phyloP scores from a whole-genome alignment of 2,797 vertebrate species.

The Miichthys miiuy region DNA sequence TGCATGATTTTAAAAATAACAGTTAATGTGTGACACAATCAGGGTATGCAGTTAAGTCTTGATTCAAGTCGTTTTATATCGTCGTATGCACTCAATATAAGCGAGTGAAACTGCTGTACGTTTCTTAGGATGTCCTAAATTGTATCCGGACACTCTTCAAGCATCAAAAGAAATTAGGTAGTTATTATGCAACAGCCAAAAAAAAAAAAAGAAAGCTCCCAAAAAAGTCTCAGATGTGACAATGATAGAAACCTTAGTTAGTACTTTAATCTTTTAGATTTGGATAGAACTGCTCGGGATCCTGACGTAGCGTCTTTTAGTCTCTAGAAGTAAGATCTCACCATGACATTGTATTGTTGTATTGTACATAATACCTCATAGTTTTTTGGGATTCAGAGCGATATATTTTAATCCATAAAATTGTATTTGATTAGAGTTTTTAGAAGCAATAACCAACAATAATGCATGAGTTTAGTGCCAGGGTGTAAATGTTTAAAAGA shows the following conservation, averaged over 20 bases:
- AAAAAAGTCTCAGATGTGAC: constrained; percentile 22
- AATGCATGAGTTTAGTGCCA: constrained; percentile 91
- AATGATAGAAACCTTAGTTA: constrained; percentile 22
- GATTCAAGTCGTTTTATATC: constrained; percentile 8
- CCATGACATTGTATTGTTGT: constrained; percentile 73
- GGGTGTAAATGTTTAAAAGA: constrained; percentile 74
- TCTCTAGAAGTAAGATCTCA: constrained; percentile 65
- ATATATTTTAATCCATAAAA: constrained; percentile 94
- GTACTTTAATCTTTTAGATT: constrained; percentile 24
- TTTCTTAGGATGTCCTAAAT: constrained; percentile 17
- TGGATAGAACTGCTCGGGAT: constrained; percentile 22
- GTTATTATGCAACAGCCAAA: constrained; percentile 21
- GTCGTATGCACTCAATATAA: constrained; percentile 29
- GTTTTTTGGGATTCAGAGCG: constrained; percentile 88
- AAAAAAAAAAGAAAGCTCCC: constrained; percentile 30
- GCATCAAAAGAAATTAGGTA: constrained; percentile 18
- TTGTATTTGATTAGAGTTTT: constrained; percentile 90
- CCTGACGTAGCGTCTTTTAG: constrained; percentile 45
- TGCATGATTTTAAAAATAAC: constrained; percentile 22
- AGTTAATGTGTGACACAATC: constrained; percentile 21
- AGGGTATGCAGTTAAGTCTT: constrained; percentile 21
- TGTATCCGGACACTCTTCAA: constrained; percentile 15
- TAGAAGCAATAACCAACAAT: constrained; percentile 94
- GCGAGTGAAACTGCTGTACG: constrained; percentile 4
- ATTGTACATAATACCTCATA: constrained; percentile 90